Evolutionary conservation across 1,140 invertebrate genomes (phyloP), one percentile per base, ranked within the genome.

Genomic region (Lamellibrachia luymesi): DNA sequence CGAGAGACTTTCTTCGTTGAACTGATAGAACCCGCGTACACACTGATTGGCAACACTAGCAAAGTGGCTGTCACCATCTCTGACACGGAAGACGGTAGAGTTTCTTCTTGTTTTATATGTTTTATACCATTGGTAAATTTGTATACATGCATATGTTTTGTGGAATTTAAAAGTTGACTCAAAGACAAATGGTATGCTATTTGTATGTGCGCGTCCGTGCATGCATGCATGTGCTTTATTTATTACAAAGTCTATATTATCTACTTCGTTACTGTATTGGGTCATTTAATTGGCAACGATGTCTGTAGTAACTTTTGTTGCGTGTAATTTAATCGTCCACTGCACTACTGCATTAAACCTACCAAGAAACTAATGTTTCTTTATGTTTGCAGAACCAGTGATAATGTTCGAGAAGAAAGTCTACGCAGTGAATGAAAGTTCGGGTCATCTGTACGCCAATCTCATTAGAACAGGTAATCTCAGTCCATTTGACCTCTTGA

Each of bases 1-100:
- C 94, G 94, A 50, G 96, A 96, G 93, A 94, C 94, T 22, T 96
- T 96, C 91, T 95, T 94, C 94, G 94, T 96, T 5, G 93, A 95
- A 50, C 94, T 96, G 27, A 92, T 94, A 22, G 94, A 95, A 90
- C 94, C 96, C 22, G 93, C 94, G 5, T 95, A 95, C 94, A 93
- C 95, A 8, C 91, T 96, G 49, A 91, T 95, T n/a, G 95, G 93
- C 90, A n/a, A 93, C 91, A n/a, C 64, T 22, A 10, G 64, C 64
- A 94, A 94, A 91, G 94, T 94, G 13, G 91, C 93, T 25, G 94
- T 96, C 10, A 94, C 94, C 38, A 95, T 96, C 22, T 91, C 92
- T 93, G 95, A 96, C 94, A 80, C 93, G 38, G 95, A 96, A 94
- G 95, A 96, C 94, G 94, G 95, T 96, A 91, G 93, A 92, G 52